Conservation (phyloP, 1,140 invertebrate genomes). For the Tetramorium alpestre region DNA sequence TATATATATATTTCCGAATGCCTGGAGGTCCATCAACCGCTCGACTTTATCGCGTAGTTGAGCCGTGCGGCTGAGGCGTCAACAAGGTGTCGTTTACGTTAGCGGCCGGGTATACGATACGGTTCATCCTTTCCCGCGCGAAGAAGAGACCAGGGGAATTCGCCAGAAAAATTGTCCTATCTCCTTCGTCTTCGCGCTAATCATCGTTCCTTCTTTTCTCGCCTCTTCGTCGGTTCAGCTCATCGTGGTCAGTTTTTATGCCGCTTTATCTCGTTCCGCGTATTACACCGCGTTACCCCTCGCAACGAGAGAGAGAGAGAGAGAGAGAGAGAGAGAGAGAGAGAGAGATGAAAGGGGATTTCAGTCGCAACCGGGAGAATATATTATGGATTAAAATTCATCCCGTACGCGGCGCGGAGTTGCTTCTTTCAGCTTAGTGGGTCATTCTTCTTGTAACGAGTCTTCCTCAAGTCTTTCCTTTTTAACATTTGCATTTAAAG, state of each 20-base stretch:
- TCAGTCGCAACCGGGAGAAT: slow-evolving; percentile 70
- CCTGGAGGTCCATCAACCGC: background rate
- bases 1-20: slow-evolving; percentile 1
- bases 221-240: slow-evolving; percentile 61
- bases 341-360: slow-evolving; percentile 53
- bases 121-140: background rate
- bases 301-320: slow-evolving; percentile 24
- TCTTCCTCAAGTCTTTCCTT: background rate
- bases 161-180: slow-evolving; percentile 49
- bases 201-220: slow-evolving; percentile 43
- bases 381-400: slow-evolving; percentile 80
- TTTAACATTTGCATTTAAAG: background rate
- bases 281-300: slow-evolving; percentile 27
- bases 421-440: background rate
- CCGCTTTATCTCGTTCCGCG: slow-evolving; percentile 70
- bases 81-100: slow-evolving; percentile 11
- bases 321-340: background rate
- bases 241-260: slow-evolving; percentile 24
- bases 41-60: slow-evolving; percentile 16
- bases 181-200: slow-evolving; percentile 41
- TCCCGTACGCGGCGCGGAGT: slow-evolving; percentile 16
- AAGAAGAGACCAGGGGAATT: slow-evolving; percentile 1
- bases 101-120: background rate
- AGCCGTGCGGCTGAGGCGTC: background rate
- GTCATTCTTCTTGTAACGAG: slow-evolving; percentile 30